These are phyloP conservation scores for Ciconia maguari DNA, from an alignment of 2,113 vertebrate genomes.

Conservation along the genomic window DNA sequence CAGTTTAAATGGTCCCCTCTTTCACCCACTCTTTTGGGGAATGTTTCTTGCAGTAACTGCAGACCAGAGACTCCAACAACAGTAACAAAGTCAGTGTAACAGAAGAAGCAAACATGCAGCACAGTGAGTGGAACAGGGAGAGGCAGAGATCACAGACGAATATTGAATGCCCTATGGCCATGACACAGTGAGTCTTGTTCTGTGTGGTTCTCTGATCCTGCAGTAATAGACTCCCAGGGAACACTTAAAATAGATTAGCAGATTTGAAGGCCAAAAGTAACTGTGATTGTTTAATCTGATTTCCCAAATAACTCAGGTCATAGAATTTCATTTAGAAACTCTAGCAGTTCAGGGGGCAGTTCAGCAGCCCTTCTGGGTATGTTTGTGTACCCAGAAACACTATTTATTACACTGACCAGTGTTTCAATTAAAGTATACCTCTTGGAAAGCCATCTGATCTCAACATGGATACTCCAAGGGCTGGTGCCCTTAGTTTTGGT, in stretches of 20 bases:
- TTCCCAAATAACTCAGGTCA: neutral
- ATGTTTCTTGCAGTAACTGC: neutral
- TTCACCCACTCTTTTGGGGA: neutral
- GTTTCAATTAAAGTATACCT: neutral
- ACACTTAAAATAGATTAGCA: slow-evolving; percentile 29
- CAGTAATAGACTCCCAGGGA: neutral
- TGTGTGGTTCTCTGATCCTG: slow-evolving; percentile 5
- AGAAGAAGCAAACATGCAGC: neutral
- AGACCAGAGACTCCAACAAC: neutral
- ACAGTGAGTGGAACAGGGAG: neutral
- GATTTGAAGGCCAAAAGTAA: slow-evolving; percentile 5
- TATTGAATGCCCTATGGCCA: neutral
- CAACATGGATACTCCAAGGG: rapidly evolving
- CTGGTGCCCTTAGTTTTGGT: neutral
- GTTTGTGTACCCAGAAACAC: neutral
- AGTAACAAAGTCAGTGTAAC: neutral
- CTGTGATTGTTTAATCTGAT: neutral
- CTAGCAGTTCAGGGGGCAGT: neutral
- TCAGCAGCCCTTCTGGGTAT: neutral
- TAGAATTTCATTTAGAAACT: neutral
- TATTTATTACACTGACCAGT: neutral
- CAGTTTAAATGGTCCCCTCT: neutral
- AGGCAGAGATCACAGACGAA: neutral
- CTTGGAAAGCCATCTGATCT: neutral
- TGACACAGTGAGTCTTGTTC: neutral